Evolutionary conservation across 2,888 invertebrate species (phyloP).

Genomic region (Dendrolimus houi): DNA sequence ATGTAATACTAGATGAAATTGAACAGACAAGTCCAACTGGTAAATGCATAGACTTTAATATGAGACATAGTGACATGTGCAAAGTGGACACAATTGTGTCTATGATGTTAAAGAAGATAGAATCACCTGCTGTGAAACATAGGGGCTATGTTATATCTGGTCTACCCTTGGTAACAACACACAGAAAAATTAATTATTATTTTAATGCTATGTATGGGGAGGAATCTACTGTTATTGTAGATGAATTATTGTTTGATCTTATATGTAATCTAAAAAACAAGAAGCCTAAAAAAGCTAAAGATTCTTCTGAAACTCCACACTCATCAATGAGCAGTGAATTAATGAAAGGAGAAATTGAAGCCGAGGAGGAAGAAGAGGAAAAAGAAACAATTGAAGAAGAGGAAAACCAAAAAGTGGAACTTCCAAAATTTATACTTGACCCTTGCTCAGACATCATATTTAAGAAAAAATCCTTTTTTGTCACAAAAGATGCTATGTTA

Average conservation of each 20-base stretch:
- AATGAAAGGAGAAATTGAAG: conserved; percentile 17
- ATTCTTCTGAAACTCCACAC: conserved; percentile 9
- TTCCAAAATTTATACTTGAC: conserved; percentile 53
- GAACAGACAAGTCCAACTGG: conserved; percentile 72
- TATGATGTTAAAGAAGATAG: conserved; percentile 68
- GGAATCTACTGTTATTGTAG: conserved; percentile 33
- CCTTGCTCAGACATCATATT: conserved; percentile 35
- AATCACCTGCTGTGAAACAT: conserved; percentile 67
- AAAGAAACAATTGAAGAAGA: conserved; percentile 31
- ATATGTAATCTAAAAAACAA: conserved; percentile 44
- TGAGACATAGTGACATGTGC: conserved; percentile 68
- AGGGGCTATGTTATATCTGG: conserved; percentile 81
- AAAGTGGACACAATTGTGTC: conserved; percentile 65
- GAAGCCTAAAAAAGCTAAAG: conserved; percentile 25
- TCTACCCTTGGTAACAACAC: conserved; percentile 76
- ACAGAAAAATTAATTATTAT: conserved; percentile 24
- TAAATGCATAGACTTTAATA: conserved; percentile 73
- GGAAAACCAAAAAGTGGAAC: conserved; percentile 30
- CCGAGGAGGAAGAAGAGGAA: conserved; percentile 28
- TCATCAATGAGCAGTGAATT: conserved; percentile 30
- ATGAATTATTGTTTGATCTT: conserved; percentile 38
- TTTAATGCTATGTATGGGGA: conserved; percentile 37
- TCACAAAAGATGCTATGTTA: conserved; percentile 34
- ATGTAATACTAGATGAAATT: conserved; percentile 75
- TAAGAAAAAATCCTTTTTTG: conserved; percentile 24